Conservation (phyloP, 2,113 vertebrate species). For the Pomatorhinus ruficollis region DNA sequence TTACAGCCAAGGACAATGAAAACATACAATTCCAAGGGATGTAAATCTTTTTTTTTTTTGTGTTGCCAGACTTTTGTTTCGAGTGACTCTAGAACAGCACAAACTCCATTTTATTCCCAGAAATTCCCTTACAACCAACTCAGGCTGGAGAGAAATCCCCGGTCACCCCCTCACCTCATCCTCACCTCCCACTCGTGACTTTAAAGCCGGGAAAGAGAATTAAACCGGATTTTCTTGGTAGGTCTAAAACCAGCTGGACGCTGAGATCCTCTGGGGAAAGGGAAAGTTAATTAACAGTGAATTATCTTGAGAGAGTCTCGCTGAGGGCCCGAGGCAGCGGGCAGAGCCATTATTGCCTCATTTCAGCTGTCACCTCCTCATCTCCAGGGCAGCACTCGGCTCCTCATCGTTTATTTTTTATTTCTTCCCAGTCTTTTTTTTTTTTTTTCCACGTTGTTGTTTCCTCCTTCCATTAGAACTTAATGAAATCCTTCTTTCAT, state of each 20-base stretch:
- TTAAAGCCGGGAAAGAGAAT: not conserved
- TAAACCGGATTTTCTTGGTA: not conserved
- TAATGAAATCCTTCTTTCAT: not conserved
- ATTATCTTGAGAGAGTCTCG: not conserved
- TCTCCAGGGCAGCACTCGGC: too few species aligned
- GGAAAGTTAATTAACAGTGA: constrained; percentile 20
- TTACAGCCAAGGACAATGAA: not conserved
- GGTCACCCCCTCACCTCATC: too few species aligned
- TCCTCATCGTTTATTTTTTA: not conserved
- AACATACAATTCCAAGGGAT: not conserved
- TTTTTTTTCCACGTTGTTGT: not conserved
- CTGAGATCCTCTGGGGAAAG: not conserved
- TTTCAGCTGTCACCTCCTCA: not conserved
- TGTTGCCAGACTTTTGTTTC: too few species aligned
- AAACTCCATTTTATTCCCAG: not conserved
- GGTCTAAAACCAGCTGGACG: not conserved
- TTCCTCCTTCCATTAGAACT: not conserved
- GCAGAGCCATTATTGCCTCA: not conserved
- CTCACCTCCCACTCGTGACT: not conserved
- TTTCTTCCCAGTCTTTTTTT: not conserved
- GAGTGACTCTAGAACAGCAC: not conserved
- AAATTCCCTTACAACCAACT: not conserved
- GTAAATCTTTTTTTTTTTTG: rapidly evolving
- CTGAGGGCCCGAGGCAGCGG: not conserved
- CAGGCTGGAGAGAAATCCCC: not conserved